Base-by-base conservation (phyloP, 2,113 vertebrate species). In the Vanacampus margaritifer region DNA sequence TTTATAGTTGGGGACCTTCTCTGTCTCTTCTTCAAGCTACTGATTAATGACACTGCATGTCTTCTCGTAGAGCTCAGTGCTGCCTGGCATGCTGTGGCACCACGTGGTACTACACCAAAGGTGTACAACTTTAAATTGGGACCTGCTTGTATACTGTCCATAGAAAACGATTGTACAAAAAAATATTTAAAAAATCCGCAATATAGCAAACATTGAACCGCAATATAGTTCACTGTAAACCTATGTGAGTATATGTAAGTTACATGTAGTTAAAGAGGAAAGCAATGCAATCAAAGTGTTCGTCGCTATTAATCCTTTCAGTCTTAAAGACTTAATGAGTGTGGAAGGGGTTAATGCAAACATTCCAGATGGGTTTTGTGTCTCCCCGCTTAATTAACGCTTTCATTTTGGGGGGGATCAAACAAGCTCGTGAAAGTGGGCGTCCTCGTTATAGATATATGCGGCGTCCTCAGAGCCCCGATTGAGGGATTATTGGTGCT, bases 331-430 rank as follows among this genome's bases (percentile, higher is more conserved):
- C 72, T 81, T 82, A 79, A 84, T 83, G 74, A 81, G 58, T 72
- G 63, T n/a, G 24, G 63, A 59, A 86, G 35, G 78, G 80, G 87
- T 86, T 88, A 80, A 87, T 63, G 64, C 45, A 56, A 66, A 21
- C 24, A 37, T 69, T 86, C 85, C 83, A 88, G 82, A 86, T 79
- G 84, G 77, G 68, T 14, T 62, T 76, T 63, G 69, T 64, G 26
- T 84, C 72, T 73, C 77, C 48, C 51, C 21, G 61, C 64, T 65
- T 87, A 77, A 87, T 87, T 85, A 82, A 77, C 80, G 79, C 79
- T 87, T 88, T 85, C 74, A 86, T 71, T 84, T 88, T 84, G 45
- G 21, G 65, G 37, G 41, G 67, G 77, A 79, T 87, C 85, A 86
- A 84, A 83, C 75, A n/a, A 74, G 61, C 57, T 37, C 56, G 67